Conservation (phyloP, 2,888 invertebrate genomes). For the Odontomyia ornata region DNA sequence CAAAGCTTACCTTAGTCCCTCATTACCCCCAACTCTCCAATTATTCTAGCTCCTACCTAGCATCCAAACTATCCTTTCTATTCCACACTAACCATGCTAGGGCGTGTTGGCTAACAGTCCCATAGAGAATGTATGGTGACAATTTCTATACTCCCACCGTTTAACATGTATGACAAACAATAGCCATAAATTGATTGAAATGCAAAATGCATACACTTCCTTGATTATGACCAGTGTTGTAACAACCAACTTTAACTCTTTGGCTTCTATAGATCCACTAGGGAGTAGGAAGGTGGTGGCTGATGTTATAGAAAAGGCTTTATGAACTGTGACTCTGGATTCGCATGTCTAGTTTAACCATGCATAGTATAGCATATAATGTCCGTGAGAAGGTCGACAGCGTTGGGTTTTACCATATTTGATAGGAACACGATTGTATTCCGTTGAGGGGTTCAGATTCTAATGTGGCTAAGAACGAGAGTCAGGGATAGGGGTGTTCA, state of each 20-base stretch:
- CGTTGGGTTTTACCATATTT: background rate
- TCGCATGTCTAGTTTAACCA: too few species aligned
- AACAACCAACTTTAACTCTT: background rate
- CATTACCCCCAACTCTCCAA: too few species aligned
- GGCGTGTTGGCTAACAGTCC: too few species aligned
- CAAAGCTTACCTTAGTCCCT: background rate
- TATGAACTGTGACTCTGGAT: background rate
- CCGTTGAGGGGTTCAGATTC: background rate
- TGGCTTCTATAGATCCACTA: too few species aligned
- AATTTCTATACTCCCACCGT: constrained; percentile 13
- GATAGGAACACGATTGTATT: background rate
- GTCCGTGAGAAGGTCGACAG: background rate
- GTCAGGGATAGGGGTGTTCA: too few species aligned
- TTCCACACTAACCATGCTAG: too few species aligned
- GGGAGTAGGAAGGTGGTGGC: too few species aligned
- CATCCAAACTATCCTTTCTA: too few species aligned
- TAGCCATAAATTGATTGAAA: constrained; percentile 33
- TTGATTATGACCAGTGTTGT: constrained; percentile 18
- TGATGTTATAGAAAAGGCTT: background rate
- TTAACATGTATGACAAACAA: constrained; percentile 26
- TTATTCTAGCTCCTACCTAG: too few species aligned
- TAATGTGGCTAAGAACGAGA: too few species aligned
- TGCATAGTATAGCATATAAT: background rate
- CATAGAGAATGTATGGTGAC: background rate
- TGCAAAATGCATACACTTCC: constrained; percentile 34